These are phyloP conservation scores for Gallirallus australis DNA, from an alignment of 2,797 vertebrate genomes.

Conservation along the genomic window DNA sequence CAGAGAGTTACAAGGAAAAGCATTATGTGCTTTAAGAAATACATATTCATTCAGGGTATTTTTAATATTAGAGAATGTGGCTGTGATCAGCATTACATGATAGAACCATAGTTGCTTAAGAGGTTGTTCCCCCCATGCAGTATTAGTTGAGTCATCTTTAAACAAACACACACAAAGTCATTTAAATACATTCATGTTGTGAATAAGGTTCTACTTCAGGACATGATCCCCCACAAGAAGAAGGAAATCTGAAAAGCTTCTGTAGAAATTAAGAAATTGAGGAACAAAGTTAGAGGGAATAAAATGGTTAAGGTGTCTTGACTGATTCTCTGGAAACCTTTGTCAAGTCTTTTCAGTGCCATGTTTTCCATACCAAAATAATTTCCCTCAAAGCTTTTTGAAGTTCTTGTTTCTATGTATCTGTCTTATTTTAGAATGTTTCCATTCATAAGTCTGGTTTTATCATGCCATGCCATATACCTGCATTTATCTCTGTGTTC, in stretches of 20 bases:
- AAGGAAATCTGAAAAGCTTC: not conserved
- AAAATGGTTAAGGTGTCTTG: not conserved
- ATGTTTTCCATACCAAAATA: not conserved
- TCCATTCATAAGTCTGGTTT: not conserved
- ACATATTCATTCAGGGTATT: not conserved
- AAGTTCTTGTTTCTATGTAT: not conserved
- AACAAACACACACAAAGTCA: not conserved
- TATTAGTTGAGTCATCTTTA: not conserved
- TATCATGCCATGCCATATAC: not conserved
- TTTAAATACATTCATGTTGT: not conserved
- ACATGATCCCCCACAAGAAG: not conserved
- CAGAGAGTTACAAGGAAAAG: not conserved
- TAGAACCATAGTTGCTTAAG: not conserved
- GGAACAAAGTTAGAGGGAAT: not conserved
- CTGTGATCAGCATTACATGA: not conserved
- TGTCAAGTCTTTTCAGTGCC: not conserved
- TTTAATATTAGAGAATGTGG: not conserved
- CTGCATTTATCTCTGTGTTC: not conserved
- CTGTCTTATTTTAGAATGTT: not conserved
- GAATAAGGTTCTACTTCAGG: not conserved
- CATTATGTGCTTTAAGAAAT: not conserved
- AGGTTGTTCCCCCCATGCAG: not conserved
- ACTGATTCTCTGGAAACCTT: not conserved
- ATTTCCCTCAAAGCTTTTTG: not conserved
- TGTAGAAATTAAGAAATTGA: not conserved